phyloP scores from a whole-genome alignment of 2,888 invertebrate genomes.

The Anoplius nigerrimus region DNA sequence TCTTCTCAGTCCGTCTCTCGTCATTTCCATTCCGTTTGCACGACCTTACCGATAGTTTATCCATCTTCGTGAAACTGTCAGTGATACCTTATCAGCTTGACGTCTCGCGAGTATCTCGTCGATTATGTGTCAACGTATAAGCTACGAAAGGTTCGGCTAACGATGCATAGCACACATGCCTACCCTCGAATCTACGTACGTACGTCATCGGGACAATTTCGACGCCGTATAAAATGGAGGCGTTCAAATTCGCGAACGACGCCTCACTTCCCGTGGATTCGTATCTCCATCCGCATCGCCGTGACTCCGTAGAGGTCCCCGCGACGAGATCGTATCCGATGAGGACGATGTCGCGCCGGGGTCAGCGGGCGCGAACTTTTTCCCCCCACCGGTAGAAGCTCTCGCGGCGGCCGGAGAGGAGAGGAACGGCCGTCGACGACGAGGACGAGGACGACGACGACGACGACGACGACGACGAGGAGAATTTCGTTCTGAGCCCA shows the following conservation, averaged over 20 bases:
- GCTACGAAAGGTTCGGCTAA: too few relatives aligned
- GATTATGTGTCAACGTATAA: too few relatives aligned
- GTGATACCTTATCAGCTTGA: too few relatives aligned
- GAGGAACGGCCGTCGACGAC: too few relatives aligned
- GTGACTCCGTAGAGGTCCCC: slow-evolving; percentile 39
- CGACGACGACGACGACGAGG: background rate
- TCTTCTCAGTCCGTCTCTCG: background rate
- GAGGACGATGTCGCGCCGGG: slow-evolving; percentile 27
- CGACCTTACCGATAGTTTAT: too few relatives aligned
- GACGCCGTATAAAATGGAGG: background rate
- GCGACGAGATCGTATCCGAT: slow-evolving; percentile 44
- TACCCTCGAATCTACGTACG: too few relatives aligned
- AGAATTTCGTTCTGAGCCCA: background rate
- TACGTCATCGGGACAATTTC: too few relatives aligned
- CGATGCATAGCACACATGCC: too few relatives aligned
- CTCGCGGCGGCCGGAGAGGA: slow-evolving; percentile 23
- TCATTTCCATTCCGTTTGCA: background rate
- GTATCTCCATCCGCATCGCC: slow-evolving; percentile 47
- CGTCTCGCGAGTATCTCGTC: too few relatives aligned
- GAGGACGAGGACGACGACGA: background rate
- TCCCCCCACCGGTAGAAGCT: slow-evolving; percentile 32
- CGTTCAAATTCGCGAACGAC: slow-evolving; percentile 12
- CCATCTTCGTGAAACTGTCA: too few relatives aligned
- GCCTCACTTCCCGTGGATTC: slow-evolving; percentile 19
- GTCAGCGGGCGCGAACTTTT: slow-evolving; percentile 34